phyloP scores from a whole-genome alignment of 2,797 vertebrate species.

The Scomberomorus guttatus region DNA sequence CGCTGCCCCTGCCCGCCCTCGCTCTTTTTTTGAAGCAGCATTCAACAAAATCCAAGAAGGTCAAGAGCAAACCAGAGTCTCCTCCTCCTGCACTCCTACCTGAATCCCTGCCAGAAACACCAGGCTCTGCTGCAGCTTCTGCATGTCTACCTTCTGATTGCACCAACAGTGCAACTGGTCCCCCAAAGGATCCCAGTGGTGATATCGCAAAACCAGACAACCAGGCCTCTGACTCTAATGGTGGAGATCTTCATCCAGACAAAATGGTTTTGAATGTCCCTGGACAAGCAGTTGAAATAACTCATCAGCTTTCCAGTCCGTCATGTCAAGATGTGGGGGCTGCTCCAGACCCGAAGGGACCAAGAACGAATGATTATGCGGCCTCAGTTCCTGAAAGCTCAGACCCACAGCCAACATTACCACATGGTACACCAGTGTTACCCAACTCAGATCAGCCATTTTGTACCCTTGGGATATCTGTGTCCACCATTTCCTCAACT shows the following conservation, averaged over 20 bases:
- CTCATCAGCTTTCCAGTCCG: not conserved
- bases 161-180: not conserved
- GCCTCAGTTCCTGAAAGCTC: conserved; percentile 10
- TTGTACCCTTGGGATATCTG: conserved; percentile 8
- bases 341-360: conserved; percentile 8
- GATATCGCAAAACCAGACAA: not conserved
- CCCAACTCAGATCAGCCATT: conserved; percentile 20
- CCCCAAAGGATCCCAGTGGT: not conserved
- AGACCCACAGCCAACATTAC: not conserved
- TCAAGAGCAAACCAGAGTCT: conserved; percentile 55
- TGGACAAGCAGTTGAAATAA: not conserved
- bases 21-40: conserved; percentile 85
- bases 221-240: rapidly evolving
- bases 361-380: not conserved
- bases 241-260: not conserved
- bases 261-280: not conserved
- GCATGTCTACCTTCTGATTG: not conserved
- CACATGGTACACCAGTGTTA: conserved; percentile 39
- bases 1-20: conserved; percentile 83
- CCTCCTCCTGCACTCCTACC: not conserved
- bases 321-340: conserved; percentile 1
- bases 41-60: conserved; percentile 76
- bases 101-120: not conserved
- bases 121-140: conserved; percentile 11
- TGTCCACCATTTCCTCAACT: conserved; percentile 27